Percentiles rank a stretch among this genome's conserved stretches.
Evolutionary conservation across 2,113 vertebrate species (phyloP).

Genomic region (Oreochromis tanganicae): DNA sequence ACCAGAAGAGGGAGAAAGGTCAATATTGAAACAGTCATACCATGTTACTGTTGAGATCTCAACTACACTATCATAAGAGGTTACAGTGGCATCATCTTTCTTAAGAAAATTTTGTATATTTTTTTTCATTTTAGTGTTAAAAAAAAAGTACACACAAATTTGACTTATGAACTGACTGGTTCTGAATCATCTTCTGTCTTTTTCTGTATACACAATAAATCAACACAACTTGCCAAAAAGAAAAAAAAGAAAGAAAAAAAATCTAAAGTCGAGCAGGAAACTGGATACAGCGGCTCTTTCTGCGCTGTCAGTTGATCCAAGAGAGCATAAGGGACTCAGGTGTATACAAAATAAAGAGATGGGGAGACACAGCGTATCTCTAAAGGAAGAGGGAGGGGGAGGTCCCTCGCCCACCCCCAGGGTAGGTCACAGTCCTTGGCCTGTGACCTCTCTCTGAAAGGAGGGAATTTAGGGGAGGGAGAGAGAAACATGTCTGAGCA

Average conservation of each 20-base stretch:
- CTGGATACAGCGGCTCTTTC: constrained; percentile 44
- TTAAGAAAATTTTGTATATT: background rate
- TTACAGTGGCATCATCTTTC: background rate
- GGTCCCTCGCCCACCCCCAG: constrained; percentile 54
- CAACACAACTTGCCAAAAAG: constrained; percentile 2
- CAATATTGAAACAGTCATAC: background rate
- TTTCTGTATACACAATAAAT: constrained; percentile 12
- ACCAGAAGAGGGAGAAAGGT: background rate
- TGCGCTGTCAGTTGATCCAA: constrained; percentile 54
- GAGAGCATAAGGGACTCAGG: constrained; percentile 62
- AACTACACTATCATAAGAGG: background rate
- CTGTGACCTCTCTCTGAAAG: constrained; percentile 70
- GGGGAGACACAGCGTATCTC: constrained; percentile 28
- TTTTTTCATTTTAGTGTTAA: background rate
- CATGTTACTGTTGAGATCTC: background rate
- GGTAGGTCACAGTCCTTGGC: constrained; percentile 66
- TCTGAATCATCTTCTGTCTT: background rate
- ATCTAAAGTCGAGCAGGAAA: constrained; percentile 36
- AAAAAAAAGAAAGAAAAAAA: background rate
- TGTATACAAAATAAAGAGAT: constrained; percentile 77
- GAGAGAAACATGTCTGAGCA: constrained; percentile 66
- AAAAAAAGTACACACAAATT: background rate
- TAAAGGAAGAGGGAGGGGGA: background rate
- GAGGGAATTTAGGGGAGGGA: constrained; percentile 68
- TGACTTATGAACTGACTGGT: background rate